These are phyloP conservation scores for Lucinisca nassula DNA, from an alignment of 2,888 invertebrate genomes.

Conservation along the genomic window DNA sequence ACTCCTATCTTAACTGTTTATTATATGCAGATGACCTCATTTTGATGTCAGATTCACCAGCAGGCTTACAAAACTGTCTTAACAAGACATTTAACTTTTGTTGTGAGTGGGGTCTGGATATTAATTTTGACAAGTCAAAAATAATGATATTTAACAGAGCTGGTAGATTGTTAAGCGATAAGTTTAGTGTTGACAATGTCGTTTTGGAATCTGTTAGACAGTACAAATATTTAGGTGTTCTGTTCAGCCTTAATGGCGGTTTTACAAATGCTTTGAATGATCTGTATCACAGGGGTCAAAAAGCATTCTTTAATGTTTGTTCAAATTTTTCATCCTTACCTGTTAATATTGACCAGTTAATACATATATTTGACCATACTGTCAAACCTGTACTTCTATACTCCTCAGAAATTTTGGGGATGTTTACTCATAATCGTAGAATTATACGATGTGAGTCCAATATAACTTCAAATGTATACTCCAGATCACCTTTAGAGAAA, in stretches of 20 bases:
- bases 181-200: neutral
- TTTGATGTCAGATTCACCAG: neutral
- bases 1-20: neutral
- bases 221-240: neutral
- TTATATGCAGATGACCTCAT: neutral
- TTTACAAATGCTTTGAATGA: neutral
- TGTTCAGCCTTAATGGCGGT: conserved; percentile 4
- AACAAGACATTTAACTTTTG: neutral
- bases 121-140: neutral
- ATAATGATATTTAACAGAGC: neutral
- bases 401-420: no score
- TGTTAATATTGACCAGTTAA: neutral
- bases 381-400: neutral
- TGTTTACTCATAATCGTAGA: no score
- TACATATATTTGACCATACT: neutral
- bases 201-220: neutral
- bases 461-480: no score
- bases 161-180: neutral
- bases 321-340: neutral
- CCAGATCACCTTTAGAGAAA: neutral
- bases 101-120: neutral
- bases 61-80: neutral
- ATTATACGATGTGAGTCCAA: no score
- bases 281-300: neutral
- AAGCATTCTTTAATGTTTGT: neutral